Conservation (phyloP, 2,797 vertebrate species). For the Lagocephalus sceleratus region DNA sequence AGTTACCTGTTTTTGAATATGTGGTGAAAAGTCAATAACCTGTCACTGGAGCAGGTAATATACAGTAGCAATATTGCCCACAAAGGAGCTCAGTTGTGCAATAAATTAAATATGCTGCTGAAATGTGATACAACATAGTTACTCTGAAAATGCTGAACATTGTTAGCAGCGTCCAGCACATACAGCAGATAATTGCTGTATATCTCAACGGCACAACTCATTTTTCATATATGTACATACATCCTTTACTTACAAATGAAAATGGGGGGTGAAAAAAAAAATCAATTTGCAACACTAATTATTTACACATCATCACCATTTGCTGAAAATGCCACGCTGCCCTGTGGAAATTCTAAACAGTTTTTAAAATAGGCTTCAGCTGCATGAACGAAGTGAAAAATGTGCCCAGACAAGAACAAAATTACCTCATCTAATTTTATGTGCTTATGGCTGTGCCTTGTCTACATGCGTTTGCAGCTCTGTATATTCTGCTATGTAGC, state of each 20-base stretch:
- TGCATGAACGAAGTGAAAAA: slow-evolving; percentile 52
- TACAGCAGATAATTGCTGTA: slow-evolving; percentile 14
- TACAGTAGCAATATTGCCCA: too few relatives aligned
- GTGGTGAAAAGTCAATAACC: too few relatives aligned
- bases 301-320: slow-evolving; percentile 42
- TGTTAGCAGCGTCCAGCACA: too few relatives aligned
- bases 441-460: slow-evolving; percentile 25
- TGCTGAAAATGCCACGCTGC: slow-evolving; percentile 31
- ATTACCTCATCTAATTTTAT: slow-evolving; percentile 67
- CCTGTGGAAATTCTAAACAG: slow-evolving; percentile 63
- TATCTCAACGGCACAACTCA: slow-evolving; percentile 19
- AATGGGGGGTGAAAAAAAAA: slow-evolving; percentile 46
- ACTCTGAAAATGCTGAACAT: too few relatives aligned
- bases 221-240: slow-evolving; percentile 38
- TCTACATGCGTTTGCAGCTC: slow-evolving; percentile 18
- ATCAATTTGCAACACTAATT: slow-evolving; percentile 58
- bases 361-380: slow-evolving; percentile 63
- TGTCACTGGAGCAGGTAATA: too few relatives aligned
- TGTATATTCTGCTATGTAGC: slow-evolving; percentile 33
- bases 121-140: too few relatives aligned
- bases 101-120: too few relatives aligned
- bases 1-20: not conserved
- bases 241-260: slow-evolving; percentile 49
- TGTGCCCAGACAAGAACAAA: slow-evolving; percentile 72
- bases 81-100: too few relatives aligned